Base-by-base conservation (phyloP, 2,797 vertebrate genomes). In the Pseudomugil gertrudae region DNA sequence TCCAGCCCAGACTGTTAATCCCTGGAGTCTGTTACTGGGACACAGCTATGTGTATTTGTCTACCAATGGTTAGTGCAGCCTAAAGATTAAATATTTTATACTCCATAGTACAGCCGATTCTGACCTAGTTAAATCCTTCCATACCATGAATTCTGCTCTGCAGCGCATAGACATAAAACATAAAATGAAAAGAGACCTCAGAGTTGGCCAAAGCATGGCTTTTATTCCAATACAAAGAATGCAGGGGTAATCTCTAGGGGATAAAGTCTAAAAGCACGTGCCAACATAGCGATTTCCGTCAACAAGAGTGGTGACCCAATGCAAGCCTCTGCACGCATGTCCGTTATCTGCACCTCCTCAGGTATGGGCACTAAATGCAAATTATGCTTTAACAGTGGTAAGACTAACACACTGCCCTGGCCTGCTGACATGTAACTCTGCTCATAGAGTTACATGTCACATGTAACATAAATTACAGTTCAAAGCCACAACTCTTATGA, bases 1-100 rank as follows among this genome's bases (percentile, higher is more conserved):
- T 68, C 63, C 75, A 74, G 70, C 63, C 76, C 74, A 85, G 64
- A 57, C 66, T 67, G 74, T 36, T 89, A 90, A 90, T 91, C 90
- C 84, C 40, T 54, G 6, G 84, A 77, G 81, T 87, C 81, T 83
- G 78, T 88, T 87, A 86, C 78, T 87, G 72, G 79, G 82, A 75
- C 81, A 72, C 76, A 78, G 78, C 75, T 79, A 65, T 35, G 21
- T 69, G 78, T 72, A 76, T 78, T 76, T 72, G 78, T 84, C 80
- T 57, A 80, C 79, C 80, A 78, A 13, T 29, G 55, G 72, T 70
- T 57, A 53, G 24, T 40, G 64, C 73, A 78, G 56, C 78, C 29
- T 51, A 69, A 78, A 87, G 90, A 90, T 85, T 86, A 92, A 80
- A 57, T 57, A 76, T 57, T 72, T 52, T 66, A 52, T 78, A 78